phyloP scores from a whole-genome alignment of 1,140 invertebrate genomes.

The Drosophila subpulchrella region DNA sequence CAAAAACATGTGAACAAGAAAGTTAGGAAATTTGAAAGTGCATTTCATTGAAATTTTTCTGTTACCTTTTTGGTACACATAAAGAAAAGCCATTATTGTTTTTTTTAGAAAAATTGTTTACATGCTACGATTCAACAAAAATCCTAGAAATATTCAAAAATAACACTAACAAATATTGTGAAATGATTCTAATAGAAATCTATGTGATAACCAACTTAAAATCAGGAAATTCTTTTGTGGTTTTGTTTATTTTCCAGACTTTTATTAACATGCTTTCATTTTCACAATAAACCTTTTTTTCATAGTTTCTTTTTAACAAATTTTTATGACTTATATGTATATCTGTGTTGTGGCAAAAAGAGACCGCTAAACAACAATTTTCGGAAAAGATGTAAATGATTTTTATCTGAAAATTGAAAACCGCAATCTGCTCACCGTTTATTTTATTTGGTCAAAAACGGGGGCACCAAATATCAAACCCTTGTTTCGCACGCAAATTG shows the following conservation, averaged over 20 bases:
- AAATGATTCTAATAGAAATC: not conserved
- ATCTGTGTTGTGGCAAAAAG: too few species aligned
- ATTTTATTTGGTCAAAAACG: not conserved
- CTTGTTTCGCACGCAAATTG: conserved; percentile 1
- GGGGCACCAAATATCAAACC: not conserved
- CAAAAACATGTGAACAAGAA: not conserved
- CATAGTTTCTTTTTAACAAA: not conserved
- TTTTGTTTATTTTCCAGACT: not conserved
- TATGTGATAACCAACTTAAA: not conserved
- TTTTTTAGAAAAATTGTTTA: too few species aligned
- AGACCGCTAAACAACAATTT: not conserved
- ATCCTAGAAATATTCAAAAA: not conserved
- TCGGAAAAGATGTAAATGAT: not conserved
- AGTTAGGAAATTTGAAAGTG: not conserved
- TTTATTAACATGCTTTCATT: not conserved
- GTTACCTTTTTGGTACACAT: not conserved
- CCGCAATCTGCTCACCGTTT: not conserved
- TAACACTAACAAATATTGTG: not conserved
- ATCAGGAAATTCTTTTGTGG: not conserved
- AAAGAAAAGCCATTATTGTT: not conserved
- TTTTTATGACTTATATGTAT: not conserved
- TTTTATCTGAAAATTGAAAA: not conserved
- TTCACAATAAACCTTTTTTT: not conserved
- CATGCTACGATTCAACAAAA: not conserved
- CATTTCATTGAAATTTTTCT: not conserved